Conservation (phyloP, 37 sponge, comb jelly and placozoan species). For the Chondrosia reniformis region DNA sequence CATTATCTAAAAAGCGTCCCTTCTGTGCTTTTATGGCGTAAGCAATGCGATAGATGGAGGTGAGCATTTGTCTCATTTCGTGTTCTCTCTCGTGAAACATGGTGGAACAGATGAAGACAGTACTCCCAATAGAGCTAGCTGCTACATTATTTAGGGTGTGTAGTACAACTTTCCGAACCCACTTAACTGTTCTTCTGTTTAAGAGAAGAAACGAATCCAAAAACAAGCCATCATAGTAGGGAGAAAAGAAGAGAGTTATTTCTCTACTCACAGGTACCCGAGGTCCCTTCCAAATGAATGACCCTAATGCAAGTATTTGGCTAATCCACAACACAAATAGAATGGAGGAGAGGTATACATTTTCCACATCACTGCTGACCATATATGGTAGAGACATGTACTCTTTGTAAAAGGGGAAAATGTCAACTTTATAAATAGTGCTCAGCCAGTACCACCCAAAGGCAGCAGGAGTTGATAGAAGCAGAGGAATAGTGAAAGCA, state of each 20-base stretch:
- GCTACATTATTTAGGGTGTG: not conserved
- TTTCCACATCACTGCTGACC: not conserved
- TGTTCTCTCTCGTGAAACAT: constrained; percentile 71
- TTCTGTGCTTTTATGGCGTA: not conserved
- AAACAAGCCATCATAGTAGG: constrained; percentile 71
- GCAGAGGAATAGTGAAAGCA: constrained; percentile 2
- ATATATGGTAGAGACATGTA: not conserved
- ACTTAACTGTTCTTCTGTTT: constrained; percentile 26
- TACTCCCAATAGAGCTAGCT: not conserved
- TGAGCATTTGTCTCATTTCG: constrained; percentile 78
- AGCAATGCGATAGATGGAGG: constrained; percentile 62
- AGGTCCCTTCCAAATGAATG: constrained; percentile 27
- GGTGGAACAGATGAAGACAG: constrained; percentile 81
- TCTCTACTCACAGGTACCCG: constrained; percentile 66
- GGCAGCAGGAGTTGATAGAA: not conserved
- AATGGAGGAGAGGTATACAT: not conserved
- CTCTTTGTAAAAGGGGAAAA: not conserved
- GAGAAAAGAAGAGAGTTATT: constrained; percentile 50
- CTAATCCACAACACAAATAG: constrained; percentile 40
- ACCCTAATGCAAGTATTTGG: constrained; percentile 38
- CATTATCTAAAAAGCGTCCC: not conserved
- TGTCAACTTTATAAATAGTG: not conserved
- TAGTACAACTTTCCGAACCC: not conserved
- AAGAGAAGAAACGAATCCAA: constrained; percentile 66
- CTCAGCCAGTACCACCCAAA: constrained; percentile 15